These are phyloP conservation scores for Bradypus variegatus DNA, from an alignment of 2,797 vertebrate genomes.

Conservation along the genomic window DNA sequence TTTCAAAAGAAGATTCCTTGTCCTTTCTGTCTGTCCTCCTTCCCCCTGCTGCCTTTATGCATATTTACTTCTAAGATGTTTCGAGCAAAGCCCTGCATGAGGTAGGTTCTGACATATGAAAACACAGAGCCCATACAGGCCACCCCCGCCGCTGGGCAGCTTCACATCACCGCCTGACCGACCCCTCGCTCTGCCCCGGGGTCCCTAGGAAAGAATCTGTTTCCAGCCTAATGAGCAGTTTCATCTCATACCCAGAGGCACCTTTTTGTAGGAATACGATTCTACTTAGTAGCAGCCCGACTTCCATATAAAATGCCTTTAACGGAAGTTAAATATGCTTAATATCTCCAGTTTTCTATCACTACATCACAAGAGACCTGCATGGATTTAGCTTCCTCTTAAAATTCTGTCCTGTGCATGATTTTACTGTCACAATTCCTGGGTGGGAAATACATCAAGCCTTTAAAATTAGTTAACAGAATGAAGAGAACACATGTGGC, in stretches of 20 bases:
- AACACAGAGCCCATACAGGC: neutral
- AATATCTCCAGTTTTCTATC: slow-evolving; percentile 7
- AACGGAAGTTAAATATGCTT: slow-evolving; percentile 48
- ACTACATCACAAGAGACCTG: neutral
- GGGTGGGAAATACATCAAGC: slow-evolving; percentile 60
- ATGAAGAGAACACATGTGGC: slow-evolving; percentile 50
- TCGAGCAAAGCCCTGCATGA: neutral
- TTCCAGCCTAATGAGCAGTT: neutral
- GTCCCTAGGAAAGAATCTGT: neutral
- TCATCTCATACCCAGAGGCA: neutral
- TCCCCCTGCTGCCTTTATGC: neutral
- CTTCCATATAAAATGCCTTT: slow-evolving; percentile 3
- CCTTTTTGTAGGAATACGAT: neutral
- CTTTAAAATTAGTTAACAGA: slow-evolving; percentile 61
- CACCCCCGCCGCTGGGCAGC: neutral
- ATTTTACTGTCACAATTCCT: slow-evolving; percentile 45
- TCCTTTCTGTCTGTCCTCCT: neutral
- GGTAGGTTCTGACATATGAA: neutral
- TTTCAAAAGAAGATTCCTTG: neutral
- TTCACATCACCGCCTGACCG: neutral
- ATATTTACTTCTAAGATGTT: neutral
- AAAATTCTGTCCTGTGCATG: neutral
- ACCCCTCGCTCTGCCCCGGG: neutral
- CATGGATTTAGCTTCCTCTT: neutral
- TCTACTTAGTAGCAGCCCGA: slow-evolving; percentile 20